Evolutionary conservation across 2,113 vertebrate species (phyloP).

Genomic region (Thalassoma bifasciatum): DNA sequence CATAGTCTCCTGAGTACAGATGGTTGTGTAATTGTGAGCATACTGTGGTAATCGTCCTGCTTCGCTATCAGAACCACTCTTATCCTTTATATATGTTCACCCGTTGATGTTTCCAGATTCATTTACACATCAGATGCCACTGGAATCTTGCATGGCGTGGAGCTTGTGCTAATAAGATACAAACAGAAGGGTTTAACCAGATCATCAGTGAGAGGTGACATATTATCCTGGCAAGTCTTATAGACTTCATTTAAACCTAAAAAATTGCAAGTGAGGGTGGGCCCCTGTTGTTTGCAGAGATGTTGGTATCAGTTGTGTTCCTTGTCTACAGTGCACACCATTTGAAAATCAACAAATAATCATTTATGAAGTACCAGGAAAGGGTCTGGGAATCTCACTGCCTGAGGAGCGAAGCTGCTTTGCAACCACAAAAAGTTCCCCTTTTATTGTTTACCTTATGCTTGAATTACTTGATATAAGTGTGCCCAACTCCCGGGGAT

Average conservation of each 20-base stretch:
- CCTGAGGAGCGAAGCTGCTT: neutral
- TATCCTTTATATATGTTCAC: constrained; percentile 47
- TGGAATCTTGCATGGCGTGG: constrained; percentile 40
- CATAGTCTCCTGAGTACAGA: constrained; percentile 65
- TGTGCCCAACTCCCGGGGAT: neutral
- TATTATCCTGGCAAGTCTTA: constrained; percentile 36
- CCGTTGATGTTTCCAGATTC: constrained; percentile 49
- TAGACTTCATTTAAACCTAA: constrained; percentile 19
- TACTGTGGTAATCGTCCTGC: constrained; percentile 52
- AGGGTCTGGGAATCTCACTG: neutral
- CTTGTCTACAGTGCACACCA: neutral
- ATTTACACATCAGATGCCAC: constrained; percentile 43
- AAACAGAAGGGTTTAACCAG: constrained; percentile 46
- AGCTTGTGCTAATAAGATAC: constrained; percentile 45
- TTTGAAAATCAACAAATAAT: neutral
- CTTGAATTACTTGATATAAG: neutral
- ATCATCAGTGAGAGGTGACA: constrained; percentile 53
- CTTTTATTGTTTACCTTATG: neutral
- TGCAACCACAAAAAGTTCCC: neutral
- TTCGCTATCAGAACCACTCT: constrained; percentile 63
- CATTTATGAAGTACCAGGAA: neutral
- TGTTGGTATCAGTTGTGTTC: neutral
- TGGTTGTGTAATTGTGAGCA: constrained; percentile 71
- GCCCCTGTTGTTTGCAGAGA: neutral
- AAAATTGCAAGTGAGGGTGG: too few species aligned